Base-by-base conservation (phyloP, 1,140 invertebrate genomes). In the Anastrepha ludens region DNA sequence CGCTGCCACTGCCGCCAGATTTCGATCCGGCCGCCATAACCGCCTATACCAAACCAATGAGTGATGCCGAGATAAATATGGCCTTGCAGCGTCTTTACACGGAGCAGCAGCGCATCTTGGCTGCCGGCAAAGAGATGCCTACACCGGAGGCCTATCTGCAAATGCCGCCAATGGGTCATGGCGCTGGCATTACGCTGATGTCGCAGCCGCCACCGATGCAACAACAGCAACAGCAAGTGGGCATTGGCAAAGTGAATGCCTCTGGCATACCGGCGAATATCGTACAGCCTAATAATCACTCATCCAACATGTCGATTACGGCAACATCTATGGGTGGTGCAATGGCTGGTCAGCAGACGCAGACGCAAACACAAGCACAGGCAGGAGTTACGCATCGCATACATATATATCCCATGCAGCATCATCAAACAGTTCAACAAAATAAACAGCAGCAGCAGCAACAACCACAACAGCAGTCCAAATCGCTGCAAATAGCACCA, bases 31-130 rank as follows among this genome's bases (percentile, higher is more conserved):
- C 88, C 1, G 90, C 89, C 8, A 92, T 92, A 44, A 90, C 92
- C 7, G 87, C 89, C 9, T 93, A 90, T 65, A 92, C 90, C 87
- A 93, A 93, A 67, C 91, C 93, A 0, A 93, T 94, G 91, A 92
- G 65, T 9, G 92, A 93, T 86, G 89, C 89, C 13, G 93, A 93
- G 55, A 93, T 93, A 64, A 93, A 94, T 89, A 90, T 93, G 74
- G 92, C 94, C 4, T 89, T 96, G 65, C 95, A 95, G 89, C 92
- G 93, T 29, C 89, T 96, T 13, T 95, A 95, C 90, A 92, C 93
- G 17, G 95, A 95, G 87, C 95, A 96, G 90, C 94, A 95, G 87
- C 95, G 95, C 89, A 96, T 96, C 87, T 90, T 96, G 86, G 94
- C 95, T 4, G 94, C 94, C 0, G 95, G 95, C 29, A 96, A 95